Evolutionary conservation across 2,113 vertebrate species (phyloP), one percentile per base, ranked within the genome.

Genomic region (Pseudorasbora parva): DNA sequence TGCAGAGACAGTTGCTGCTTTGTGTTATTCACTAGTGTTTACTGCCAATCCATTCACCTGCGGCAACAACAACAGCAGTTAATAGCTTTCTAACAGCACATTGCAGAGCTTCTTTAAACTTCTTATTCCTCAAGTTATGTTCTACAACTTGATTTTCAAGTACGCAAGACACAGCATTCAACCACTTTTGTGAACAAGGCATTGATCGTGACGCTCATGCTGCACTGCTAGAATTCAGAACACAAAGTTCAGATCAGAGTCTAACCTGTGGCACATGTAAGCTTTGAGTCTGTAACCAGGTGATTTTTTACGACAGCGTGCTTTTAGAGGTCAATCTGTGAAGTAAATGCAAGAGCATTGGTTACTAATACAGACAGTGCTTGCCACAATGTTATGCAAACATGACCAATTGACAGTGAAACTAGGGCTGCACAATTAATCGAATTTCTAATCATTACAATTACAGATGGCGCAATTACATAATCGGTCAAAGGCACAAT

Each of bases 191-290:
- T 41, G 15, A 69, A 69, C 15, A 37, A 19, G 8, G 15, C 5
- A 43, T 71, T 21, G 14, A 47, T 74, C 1, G 5, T 51, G 49
- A 51, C 15, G 51, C 51, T 54, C 25, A 33, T 5, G 12, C 41
- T 45, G 47, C 6, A 49, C 45, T 51, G 71, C 15, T 27, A 74
- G 23, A 74, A 74, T 47, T 49, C 25, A 19, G 25, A 47, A 49
- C 25, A 8, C 30, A 78, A 78, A 60, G 54, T 78, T 17, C 56
- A 78, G 72, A 19, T 27, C 72, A 51, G 72, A 74, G 72, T 74
- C 25, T 74, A 74, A 74, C 23, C 47, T 51, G n/a, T 27, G 71
- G 71, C 71, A 49, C 23, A 49, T 73, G 12, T 73, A 49, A 25
- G 43, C 43, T 73, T 73, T 27, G 54, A 78, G 30, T 23, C 6